These are phyloP conservation scores for Cottoperca gobio DNA, from an alignment of 2,797 vertebrate genomes.

Conservation along the genomic window DNA sequence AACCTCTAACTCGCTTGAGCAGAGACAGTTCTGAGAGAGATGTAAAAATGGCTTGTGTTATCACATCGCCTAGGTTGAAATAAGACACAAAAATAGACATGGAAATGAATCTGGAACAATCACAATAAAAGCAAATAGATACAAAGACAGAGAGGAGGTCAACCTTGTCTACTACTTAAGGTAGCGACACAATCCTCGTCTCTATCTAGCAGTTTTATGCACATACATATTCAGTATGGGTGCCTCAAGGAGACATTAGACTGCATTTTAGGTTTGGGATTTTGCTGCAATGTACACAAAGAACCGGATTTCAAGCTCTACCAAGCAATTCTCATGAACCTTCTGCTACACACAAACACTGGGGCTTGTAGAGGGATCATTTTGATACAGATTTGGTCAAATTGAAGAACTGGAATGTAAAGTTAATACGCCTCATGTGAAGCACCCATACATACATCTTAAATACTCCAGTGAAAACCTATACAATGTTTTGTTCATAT, in stretches of 20 bases:
- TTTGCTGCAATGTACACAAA: conserved; percentile 38
- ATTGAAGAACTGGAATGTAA: conserved; percentile 49
- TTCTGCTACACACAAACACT: conserved; percentile 52
- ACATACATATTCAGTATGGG: conserved; percentile 70
- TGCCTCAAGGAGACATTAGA: conserved; percentile 61
- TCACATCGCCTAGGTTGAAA: conserved; percentile 64
- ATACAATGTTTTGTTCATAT: conserved; percentile 40
- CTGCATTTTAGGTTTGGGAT: conserved; percentile 32
- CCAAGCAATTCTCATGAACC: conserved; percentile 34
- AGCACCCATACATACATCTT: conserved; percentile 77
- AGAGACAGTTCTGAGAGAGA: conserved; percentile 56
- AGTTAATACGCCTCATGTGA: conserved; percentile 54
- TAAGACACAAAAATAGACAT: conserved; percentile 58
- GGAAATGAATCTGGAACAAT: conserved; percentile 65
- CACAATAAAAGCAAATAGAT: conserved; percentile 65
- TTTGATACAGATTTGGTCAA: conserved; percentile 36
- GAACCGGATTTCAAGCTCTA: conserved; percentile 43
- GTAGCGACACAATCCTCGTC: conserved; percentile 42
- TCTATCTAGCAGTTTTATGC: conserved; percentile 71
- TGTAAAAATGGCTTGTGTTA: conserved; percentile 60
- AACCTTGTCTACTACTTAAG: conserved; percentile 24
- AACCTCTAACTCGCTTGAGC: conserved; percentile 53
- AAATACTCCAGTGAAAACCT: conserved; percentile 83
- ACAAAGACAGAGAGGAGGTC: conserved; percentile 60
- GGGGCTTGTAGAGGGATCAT: conserved; percentile 26